phyloP scores from a whole-genome alignment of 2,113 vertebrate species.

The Aix galericulata region DNA sequence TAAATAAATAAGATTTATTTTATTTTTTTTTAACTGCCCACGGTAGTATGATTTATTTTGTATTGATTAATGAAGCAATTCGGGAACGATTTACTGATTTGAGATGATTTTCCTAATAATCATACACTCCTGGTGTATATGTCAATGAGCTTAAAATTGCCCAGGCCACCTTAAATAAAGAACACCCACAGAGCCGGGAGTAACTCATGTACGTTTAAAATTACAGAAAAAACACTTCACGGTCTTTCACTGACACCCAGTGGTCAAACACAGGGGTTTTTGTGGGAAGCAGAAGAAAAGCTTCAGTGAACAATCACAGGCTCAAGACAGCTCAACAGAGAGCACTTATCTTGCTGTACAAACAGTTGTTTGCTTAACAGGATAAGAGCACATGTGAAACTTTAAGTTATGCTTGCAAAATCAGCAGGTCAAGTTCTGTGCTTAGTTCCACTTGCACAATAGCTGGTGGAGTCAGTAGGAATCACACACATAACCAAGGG shows the following conservation, averaged over 20 bases:
- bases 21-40: not conserved
- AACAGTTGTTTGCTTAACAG: not conserved
- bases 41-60: not conserved
- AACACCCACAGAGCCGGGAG: not conserved
- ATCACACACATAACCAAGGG: not conserved
- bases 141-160: not conserved
- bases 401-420: not conserved
- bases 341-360: not conserved
- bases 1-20: not conserved
- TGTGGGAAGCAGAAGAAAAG: not conserved
- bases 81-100: not conserved
- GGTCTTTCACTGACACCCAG: conserved; percentile 68
- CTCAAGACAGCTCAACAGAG: not conserved
- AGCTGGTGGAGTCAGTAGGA: not conserved
- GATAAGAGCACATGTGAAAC: not conserved
- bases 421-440: not conserved
- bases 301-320: not conserved
- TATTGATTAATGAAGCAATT: not conserved
- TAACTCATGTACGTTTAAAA: not conserved
- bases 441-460: not conserved
- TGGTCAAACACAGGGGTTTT: not conserved
- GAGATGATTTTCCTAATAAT: not conserved
- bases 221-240: not conserved
- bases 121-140: not conserved
- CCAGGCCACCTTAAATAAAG: conserved; percentile 63